phyloP scores from a whole-genome alignment of 2,888 invertebrate genomes.

The Torymus aiolomorphi region DNA sequence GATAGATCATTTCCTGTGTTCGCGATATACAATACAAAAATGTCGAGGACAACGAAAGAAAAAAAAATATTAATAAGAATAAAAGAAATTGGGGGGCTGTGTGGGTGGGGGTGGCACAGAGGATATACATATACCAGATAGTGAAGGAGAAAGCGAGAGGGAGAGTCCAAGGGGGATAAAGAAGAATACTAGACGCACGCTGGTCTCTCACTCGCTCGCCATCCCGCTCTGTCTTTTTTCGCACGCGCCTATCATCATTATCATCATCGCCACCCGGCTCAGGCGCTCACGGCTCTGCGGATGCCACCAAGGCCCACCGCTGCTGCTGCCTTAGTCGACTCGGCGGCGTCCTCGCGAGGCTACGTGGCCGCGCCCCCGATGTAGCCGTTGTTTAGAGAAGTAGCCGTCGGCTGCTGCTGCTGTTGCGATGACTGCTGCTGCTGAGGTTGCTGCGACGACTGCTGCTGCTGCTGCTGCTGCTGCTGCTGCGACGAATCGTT shows the following conservation, averaged over 20 bases:
- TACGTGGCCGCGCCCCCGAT: slow-evolving; percentile 71
- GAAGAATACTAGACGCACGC: slow-evolving; percentile 26
- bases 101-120: not conserved
- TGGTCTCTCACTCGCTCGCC: not conserved
- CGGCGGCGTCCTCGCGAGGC: slow-evolving; percentile 57
- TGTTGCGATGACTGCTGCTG: slow-evolving; percentile 7
- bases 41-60: too few species aligned
- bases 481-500: slow-evolving; percentile 37
- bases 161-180: not conserved
- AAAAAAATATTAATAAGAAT: not conserved
- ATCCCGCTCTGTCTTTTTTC: not conserved
- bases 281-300: slow-evolving; percentile 56
- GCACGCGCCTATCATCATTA: not conserved
- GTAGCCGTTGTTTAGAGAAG: slow-evolving; percentile 72
- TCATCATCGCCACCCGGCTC: slow-evolving; percentile 15
- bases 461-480: slow-evolving; percentile 37
- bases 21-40: slow-evolving; percentile 37
- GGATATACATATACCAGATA: not conserved
- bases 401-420: not conserved
- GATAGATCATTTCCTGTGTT: slow-evolving; percentile 32
- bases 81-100: not conserved
- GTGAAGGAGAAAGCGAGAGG: slow-evolving; percentile 11
- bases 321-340: slow-evolving; percentile 17
- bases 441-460: slow-evolving; percentile 12
- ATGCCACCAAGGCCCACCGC: slow-evolving; percentile 48